A percentile compares a stretch with the other conserved stretches of the same genome.
Evolutionary conservation across 1,140 invertebrate genomes (phyloP).

Genomic region (Ridgeia piscesae): DNA sequence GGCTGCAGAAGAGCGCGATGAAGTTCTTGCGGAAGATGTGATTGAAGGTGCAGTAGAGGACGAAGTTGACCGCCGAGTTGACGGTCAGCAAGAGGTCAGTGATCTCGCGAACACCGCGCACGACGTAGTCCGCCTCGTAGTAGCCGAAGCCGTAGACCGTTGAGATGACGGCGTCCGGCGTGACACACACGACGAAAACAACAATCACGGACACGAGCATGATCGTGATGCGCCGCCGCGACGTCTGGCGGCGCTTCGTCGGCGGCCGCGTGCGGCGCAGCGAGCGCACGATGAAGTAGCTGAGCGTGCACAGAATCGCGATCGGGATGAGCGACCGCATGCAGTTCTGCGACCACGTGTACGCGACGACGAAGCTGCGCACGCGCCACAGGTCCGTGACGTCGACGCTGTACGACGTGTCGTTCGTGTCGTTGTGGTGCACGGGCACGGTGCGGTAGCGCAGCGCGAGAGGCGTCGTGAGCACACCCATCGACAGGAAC

Average conservation of each 20-base stretch:
- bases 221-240: conserved; percentile 67
- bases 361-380: conserved; percentile 22
- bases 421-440: conserved; percentile 7
- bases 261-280: conserved; percentile 56
- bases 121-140: conserved; percentile 53
- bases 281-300: conserved; percentile 65
- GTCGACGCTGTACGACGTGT: background rate
- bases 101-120: conserved; percentile 69
- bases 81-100: conserved; percentile 73
- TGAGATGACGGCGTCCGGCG: conserved; percentile 69
- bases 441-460: conserved; percentile 42
- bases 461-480: conserved; percentile 48
- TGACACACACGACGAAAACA: conserved; percentile 73
- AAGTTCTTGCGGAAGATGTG: conserved; percentile 26
- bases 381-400: conserved; percentile 31
- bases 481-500: conserved; percentile 40
- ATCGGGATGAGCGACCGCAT: conserved; percentile 32
- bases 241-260: background rate
- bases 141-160: conserved; percentile 54
- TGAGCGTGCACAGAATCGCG: conserved; percentile 26
- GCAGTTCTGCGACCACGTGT: conserved; percentile 27
- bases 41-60: conserved; percentile 68
- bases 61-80: conserved; percentile 74
- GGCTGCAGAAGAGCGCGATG: conserved; percentile 15
- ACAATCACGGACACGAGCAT: conserved; percentile 76